Percentiles rank a stretch among this genome's conserved stretches.
These are phyloP conservation scores for Batillaria attramentaria DNA, from an alignment of 1,140 invertebrate genomes.

Conservation along the genomic window DNA sequence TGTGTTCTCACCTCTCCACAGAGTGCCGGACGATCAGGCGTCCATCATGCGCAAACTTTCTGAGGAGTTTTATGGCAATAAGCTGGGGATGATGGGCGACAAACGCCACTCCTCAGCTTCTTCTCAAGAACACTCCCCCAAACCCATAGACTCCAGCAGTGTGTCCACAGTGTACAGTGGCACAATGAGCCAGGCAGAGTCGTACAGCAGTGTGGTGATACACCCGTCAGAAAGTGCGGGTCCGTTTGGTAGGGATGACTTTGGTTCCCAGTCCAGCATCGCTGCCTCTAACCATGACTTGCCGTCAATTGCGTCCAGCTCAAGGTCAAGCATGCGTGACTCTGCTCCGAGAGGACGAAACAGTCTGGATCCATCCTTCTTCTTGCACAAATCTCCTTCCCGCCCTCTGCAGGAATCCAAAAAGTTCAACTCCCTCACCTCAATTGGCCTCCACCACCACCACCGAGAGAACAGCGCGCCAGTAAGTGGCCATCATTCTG, in stretches of 20 bases:
- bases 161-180: conserved; percentile 23
- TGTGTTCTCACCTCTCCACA: conserved; percentile 8
- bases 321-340: conserved; percentile 25
- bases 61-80: conserved; percentile 60
- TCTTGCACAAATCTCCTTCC: background rate
- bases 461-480: conserved; percentile 27
- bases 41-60: conserved; percentile 82
- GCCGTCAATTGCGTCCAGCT: conserved; percentile 31
- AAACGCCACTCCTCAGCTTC: conserved; percentile 57
- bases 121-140: conserved; percentile 47
- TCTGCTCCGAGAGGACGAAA: conserved; percentile 39
- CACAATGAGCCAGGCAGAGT: conserved; percentile 62
- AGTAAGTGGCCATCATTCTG: background rate
- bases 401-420: background rate
- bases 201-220: conserved; percentile 64
- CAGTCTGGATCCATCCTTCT: conserved; percentile 49
- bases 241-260: conserved; percentile 60
- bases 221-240: conserved; percentile 55
- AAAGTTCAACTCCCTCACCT: conserved; percentile 43
- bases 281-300: conserved; percentile 48
- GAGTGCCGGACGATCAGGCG: conserved; percentile 57
- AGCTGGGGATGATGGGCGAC: conserved; percentile 36
- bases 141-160: conserved; percentile 45
- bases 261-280: conserved; percentile 53
- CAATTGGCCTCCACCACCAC: conserved; percentile 15